These are phyloP conservation scores for Paracanthobrama guichenoti DNA, from an alignment of 2,113 vertebrate species.

Conservation along the genomic window DNA sequence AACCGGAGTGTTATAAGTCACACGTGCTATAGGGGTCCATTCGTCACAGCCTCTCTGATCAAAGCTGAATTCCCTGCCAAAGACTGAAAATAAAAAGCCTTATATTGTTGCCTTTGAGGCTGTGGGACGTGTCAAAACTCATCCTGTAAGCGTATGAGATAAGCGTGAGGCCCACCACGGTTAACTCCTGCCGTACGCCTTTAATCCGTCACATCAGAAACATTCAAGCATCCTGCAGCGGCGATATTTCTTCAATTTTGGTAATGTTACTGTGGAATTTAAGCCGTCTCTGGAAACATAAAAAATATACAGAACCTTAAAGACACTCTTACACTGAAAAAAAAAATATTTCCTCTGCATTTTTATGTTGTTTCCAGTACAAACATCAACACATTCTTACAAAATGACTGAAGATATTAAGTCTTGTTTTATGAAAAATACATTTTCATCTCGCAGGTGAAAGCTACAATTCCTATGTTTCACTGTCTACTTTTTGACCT, in stretches of 20 bases:
- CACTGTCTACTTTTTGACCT: not conserved
- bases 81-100: constrained; percentile 31
- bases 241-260: constrained; percentile 54
- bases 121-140: constrained; percentile 52
- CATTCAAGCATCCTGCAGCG: constrained; percentile 34
- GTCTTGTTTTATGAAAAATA: too few relatives aligned
- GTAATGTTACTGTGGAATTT: constrained; percentile 33
- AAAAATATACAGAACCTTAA: not conserved
- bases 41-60: not conserved
- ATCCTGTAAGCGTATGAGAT: not conserved
- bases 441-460: not conserved
- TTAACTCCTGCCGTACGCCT: constrained; percentile 32
- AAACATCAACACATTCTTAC: too few relatives aligned
- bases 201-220: constrained; percentile 61
- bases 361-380: too few relatives aligned
- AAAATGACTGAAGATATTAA: too few relatives aligned
- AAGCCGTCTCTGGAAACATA: not conserved
- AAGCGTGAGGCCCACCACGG: constrained; percentile 6
- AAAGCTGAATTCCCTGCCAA: not conserved
- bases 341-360: too few relatives aligned
- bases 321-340: not conserved
- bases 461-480: not conserved
- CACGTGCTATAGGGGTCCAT: constrained; percentile 17
- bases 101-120: constrained; percentile 36
- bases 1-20: constrained; percentile 24